Conservation (phyloP, 2,797 vertebrate species). For the Alcedo atthis region DNA sequence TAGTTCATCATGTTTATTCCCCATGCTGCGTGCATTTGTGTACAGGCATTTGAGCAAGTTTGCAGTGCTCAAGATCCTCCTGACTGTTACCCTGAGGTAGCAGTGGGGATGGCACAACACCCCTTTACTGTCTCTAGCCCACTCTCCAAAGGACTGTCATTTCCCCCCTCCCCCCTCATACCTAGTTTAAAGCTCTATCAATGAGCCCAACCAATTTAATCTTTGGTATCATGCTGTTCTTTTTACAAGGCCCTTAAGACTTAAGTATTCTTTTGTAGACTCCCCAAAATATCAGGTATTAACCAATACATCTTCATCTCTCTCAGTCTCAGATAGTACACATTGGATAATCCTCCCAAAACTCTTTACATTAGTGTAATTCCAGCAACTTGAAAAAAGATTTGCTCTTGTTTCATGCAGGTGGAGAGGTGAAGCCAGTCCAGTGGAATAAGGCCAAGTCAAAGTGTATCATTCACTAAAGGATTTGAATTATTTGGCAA, state of each 20-base stretch:
- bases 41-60: no score
- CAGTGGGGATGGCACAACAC: no score
- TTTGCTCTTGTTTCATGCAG: not conserved
- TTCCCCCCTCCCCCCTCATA: no score
- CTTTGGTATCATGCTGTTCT: not conserved
- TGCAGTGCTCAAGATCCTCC: no score
- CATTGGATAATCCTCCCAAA: not conserved
- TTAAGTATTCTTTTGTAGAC: conserved; percentile 17
- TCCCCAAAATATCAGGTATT: not conserved
- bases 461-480: not conserved
- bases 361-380: not conserved
- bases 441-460: not conserved
- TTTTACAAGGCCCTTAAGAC: not conserved
- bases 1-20: no score
- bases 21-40: no score
- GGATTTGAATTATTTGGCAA: not conserved
- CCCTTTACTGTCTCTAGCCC: no score
- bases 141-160: no score
- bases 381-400: not conserved
- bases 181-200: no score
- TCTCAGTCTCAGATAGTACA: not conserved
- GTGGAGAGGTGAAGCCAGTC: not conserved
- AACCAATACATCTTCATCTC: not conserved
- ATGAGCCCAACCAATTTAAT: no score
- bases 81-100: no score